These are phyloP conservation scores for Watsonalla binaria DNA, from an alignment of 2,888 invertebrate species.

Conservation along the genomic window DNA sequence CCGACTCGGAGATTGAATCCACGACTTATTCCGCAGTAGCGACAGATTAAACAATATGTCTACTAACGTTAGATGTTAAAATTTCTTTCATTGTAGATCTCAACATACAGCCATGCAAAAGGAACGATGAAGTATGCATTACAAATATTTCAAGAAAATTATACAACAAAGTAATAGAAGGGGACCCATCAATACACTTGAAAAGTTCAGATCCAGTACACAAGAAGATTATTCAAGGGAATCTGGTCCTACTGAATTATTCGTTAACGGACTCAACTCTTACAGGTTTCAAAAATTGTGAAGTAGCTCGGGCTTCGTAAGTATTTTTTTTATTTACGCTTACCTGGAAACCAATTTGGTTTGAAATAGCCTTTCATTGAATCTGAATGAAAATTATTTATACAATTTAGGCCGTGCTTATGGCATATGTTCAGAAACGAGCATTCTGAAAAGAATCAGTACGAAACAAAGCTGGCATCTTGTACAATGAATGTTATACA, in stretches of 20 bases:
- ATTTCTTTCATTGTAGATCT: background rate
- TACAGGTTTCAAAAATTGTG: background rate
- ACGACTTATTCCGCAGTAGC: too few species aligned
- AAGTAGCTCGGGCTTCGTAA: background rate
- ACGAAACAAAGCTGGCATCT: too few species aligned
- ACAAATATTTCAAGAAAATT: background rate
- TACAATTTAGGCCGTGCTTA: background rate
- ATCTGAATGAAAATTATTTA: background rate
- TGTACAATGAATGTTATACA: too few species aligned
- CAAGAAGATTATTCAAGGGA: conserved; percentile 6
- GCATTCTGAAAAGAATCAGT: background rate
- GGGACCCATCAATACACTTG: background rate
- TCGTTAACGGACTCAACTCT: background rate
- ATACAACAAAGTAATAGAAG: background rate
- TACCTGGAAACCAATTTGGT: too few species aligned
- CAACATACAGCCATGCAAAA: background rate
- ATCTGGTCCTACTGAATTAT: conserved; percentile 1
- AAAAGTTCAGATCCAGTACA: conserved; percentile 1
- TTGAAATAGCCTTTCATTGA: background rate
- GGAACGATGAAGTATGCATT: background rate
- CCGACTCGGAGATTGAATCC: too few species aligned
- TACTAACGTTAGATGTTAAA: too few species aligned
- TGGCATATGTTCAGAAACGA: too few species aligned
- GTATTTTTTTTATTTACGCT: background rate
- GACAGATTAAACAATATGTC: too few species aligned